Percentiles rank a stretch among this genome's conserved stretches.
phyloP scores from a whole-genome alignment of 2,888 invertebrate genomes.

The Sympetrum striolatum region DNA sequence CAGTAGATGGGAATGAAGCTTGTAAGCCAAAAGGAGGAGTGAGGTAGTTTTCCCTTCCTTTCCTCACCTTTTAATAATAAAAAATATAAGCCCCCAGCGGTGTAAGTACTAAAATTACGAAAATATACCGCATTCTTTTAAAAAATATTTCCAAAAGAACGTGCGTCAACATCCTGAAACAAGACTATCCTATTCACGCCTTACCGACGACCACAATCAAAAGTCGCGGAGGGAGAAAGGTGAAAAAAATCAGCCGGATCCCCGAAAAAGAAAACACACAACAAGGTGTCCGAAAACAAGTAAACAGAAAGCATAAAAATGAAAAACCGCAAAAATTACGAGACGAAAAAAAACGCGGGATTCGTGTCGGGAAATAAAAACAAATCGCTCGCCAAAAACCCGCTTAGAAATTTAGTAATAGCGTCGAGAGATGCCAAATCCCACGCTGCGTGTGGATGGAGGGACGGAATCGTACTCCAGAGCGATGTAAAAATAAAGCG shows the following conservation, averaged over 20 bases:
- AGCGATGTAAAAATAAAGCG: background rate
- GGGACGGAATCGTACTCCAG: background rate
- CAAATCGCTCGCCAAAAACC: background rate
- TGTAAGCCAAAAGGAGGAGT: no score
- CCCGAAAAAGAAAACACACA: background rate
- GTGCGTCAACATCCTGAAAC: no score
- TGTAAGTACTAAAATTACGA: no score
- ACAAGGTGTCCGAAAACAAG: background rate
- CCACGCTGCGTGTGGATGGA: background rate
- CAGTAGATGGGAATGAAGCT: no score
- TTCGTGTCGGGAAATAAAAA: background rate
- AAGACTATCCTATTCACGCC: no score
- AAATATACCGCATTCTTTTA: no score
- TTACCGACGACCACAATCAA: no score
- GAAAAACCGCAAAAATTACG: background rate
- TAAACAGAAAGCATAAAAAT: background rate
- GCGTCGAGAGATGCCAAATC: background rate
- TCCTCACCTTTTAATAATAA: no score
- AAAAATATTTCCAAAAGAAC: no score
- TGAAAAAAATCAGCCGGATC: background rate
- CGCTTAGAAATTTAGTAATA: background rate
- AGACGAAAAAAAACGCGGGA: background rate
- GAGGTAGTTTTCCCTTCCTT: no score
- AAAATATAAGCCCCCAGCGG: no score
- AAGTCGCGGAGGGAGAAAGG: background rate